These are phyloP conservation scores for Leucoma salicis DNA, from an alignment of 2,888 invertebrate species.

Conservation along the genomic window DNA sequence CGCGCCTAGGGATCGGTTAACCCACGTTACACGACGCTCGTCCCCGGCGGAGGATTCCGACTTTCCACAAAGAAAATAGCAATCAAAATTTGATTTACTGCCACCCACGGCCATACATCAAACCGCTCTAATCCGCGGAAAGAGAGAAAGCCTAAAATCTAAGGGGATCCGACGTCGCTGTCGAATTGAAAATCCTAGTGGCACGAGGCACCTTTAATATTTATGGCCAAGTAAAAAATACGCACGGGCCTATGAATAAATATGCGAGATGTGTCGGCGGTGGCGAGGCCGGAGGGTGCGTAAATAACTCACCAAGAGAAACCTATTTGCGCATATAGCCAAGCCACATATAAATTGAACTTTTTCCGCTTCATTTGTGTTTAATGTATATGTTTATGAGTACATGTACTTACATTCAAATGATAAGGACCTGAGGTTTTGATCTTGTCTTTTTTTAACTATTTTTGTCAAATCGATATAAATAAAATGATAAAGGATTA, in stretches of 20 bases:
- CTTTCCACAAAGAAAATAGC: slow-evolving; percentile 80
- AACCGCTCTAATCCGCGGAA: slow-evolving; percentile 75
- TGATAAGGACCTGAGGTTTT: background rate
- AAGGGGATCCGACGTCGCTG: slow-evolving; percentile 66
- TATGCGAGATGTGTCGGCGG: slow-evolving; percentile 41
- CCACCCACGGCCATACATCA: slow-evolving; percentile 79
- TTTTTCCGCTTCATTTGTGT: slow-evolving; percentile 1
- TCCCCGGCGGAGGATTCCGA: slow-evolving; percentile 67
- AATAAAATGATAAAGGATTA: no score
- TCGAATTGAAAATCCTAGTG: slow-evolving; percentile 76
- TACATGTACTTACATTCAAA: background rate
- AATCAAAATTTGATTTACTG: slow-evolving; percentile 83
- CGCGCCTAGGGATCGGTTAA: slow-evolving; percentile 76
- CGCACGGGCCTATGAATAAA: slow-evolving; percentile 65
- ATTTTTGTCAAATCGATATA: no score
- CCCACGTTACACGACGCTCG: slow-evolving; percentile 67
- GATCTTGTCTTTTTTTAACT: no score
- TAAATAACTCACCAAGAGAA: slow-evolving; percentile 29
- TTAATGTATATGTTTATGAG: background rate
- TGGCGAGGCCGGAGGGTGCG: slow-evolving; percentile 17
- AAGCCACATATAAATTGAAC: slow-evolving; percentile 6
- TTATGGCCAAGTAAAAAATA: slow-evolving; percentile 73
- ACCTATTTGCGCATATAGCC: slow-evolving; percentile 14
- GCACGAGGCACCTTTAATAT: slow-evolving; percentile 69
- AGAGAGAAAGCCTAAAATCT: slow-evolving; percentile 72